Conservation (phyloP, 2,888 invertebrate genomes). For the Latheticus oryzae region DNA sequence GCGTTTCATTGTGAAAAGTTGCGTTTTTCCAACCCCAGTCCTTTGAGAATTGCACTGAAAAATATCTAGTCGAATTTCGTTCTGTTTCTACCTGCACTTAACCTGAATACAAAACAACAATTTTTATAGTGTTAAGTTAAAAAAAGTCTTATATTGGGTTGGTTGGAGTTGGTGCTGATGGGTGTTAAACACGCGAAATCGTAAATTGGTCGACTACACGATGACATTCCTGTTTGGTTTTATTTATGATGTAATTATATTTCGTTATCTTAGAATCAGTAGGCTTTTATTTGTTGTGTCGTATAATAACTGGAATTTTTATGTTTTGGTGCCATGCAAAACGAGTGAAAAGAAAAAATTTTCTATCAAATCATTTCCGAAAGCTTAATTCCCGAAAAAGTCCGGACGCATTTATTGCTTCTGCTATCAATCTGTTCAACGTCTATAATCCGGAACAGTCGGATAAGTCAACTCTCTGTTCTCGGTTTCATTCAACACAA, state of each 20-base stretch:
- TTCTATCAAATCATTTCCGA: constrained; percentile 1
- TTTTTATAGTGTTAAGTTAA: constrained; percentile 1
- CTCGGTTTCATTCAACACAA: no score
- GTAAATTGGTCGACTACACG: constrained; percentile 40
- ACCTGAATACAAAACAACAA: constrained; percentile 5
- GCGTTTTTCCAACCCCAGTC: not conserved
- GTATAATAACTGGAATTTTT: constrained; percentile 32
- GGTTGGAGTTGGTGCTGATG: constrained; percentile 16
- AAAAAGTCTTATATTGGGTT: not conserved
- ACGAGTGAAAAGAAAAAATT: constrained; percentile 20
- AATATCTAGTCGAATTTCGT: not conserved
- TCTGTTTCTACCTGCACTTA: not conserved
- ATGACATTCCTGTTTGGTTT: constrained; percentile 40
- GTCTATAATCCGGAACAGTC: constrained; percentile 14
- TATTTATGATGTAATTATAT: constrained; percentile 38
- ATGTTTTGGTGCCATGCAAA: constrained; percentile 29
- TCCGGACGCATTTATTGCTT: constrained; percentile 23
- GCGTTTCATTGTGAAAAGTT: no score
- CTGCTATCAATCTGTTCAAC: constrained; percentile 22
- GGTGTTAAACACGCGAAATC: constrained; percentile 37
- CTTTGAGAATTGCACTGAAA: not conserved
- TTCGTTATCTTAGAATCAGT: constrained; percentile 38
- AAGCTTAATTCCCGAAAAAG: constrained; percentile 15
- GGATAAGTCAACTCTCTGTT: no score
- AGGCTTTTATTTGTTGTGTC: constrained; percentile 35